Conservation (phyloP, 1,140 invertebrate genomes). For the Hycleus phaleratus region DNA sequence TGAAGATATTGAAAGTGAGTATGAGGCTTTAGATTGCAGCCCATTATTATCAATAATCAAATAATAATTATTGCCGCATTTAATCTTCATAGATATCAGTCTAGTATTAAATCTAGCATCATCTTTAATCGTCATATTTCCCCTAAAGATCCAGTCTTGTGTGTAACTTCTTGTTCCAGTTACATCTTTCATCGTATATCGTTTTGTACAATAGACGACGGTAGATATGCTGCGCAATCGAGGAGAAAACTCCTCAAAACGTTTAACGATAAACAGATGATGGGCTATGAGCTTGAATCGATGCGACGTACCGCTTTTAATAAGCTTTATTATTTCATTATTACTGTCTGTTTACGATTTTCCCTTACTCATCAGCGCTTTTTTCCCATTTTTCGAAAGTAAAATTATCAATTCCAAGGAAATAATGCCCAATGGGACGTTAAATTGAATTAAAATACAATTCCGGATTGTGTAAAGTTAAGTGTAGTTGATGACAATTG, state of each 20-base stretch:
- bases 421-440: too few species aligned
- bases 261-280: constrained; percentile 23
- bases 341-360: constrained; percentile 12
- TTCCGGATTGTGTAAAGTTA: too few species aligned
- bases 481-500: too few species aligned
- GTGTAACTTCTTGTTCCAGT: not conserved
- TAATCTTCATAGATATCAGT: not conserved
- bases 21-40: too few species aligned
- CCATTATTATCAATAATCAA: not conserved
- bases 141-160: not conserved
- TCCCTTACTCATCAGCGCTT: not conserved
- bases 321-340: constrained; percentile 24
- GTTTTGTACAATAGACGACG: not conserved
- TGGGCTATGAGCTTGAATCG: constrained; percentile 19
- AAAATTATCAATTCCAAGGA: too few species aligned
- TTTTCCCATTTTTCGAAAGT: too few species aligned
- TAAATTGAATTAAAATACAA: too few species aligned
- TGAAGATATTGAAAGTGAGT: too few species aligned
- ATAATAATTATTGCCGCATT: not conserved
- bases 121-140: not conserved
- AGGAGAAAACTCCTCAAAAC: constrained; percentile 18
- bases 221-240: constrained; percentile 15
- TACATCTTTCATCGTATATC: not conserved
- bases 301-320: constrained; percentile 24
- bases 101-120: not conserved